Evolutionary conservation across 2,113 vertebrate species (phyloP).

Genomic region (rat (Rattus norvegicus)): DNA sequence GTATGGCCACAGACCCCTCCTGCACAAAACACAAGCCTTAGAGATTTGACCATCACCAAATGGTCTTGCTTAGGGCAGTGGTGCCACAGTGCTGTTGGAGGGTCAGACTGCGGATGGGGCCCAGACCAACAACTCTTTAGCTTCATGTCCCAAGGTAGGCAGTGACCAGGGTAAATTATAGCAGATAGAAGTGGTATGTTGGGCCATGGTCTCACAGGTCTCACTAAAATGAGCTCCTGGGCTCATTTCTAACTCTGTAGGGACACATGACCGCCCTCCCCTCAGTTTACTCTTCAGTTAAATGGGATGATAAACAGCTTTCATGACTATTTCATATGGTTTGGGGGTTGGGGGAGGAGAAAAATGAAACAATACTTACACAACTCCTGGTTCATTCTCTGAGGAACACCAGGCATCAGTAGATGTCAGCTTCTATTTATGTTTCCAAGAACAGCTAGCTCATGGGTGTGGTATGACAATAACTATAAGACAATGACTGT

Average conservation of each 20-base stretch:
- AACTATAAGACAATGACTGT: neutral
- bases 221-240: neutral
- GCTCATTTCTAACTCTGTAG: neutral
- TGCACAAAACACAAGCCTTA: fast-evolving
- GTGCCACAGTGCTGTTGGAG: fast-evolving
- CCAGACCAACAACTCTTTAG: neutral
- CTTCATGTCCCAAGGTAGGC: neutral
- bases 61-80: no score
- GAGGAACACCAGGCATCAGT: no score
- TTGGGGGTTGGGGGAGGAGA: neutral
- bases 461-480: neutral
- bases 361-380: neutral
- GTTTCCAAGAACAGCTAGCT: neutral
- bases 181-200: no score
- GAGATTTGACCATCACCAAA: neutral
- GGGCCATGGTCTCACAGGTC: no score
- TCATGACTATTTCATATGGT: neutral
- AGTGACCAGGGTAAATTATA: neutral
- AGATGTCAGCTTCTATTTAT: neutral
- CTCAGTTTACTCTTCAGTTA: neutral
- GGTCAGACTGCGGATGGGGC: neutral
- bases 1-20: neutral
- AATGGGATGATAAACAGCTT: neutral
- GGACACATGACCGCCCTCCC: neutral
- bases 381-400: neutral